Evolutionary conservation across 2,113 vertebrate species (phyloP).

Genomic region (Planiliza haematocheilus): DNA sequence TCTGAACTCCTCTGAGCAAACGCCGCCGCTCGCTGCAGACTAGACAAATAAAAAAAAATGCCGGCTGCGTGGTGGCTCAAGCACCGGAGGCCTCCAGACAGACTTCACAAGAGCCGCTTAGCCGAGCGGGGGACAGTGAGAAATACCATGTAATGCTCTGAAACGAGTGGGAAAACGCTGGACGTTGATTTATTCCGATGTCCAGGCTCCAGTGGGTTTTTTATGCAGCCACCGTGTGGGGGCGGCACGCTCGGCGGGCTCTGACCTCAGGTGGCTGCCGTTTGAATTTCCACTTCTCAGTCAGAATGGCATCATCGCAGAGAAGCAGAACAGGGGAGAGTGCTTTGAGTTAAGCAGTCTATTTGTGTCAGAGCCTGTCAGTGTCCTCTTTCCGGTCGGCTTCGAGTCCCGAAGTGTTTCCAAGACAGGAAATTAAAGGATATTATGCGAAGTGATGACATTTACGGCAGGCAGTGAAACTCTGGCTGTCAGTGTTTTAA

Average conservation of each 20-base stretch:
- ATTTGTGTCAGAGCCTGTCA: slow-evolving; percentile 8
- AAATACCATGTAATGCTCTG: slow-evolving; percentile 49
- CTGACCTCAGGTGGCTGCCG: slow-evolving; percentile 45
- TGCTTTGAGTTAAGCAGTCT: slow-evolving; percentile 42
- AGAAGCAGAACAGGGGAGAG: slow-evolving; percentile 10
- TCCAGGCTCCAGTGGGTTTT: slow-evolving; percentile 36
- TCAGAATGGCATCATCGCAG: slow-evolving; percentile 56
- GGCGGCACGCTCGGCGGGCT: slow-evolving; percentile 28
- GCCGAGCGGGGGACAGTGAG: slow-evolving; percentile 33
- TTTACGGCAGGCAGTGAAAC: slow-evolving; percentile 12
- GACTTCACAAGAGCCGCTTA: slow-evolving; percentile 46
- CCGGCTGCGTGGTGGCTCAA: slow-evolving; percentile 9
- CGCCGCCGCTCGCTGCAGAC: slow-evolving; percentile 31
- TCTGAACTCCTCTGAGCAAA: slow-evolving; percentile 53
- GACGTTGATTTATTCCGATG: slow-evolving; percentile 30
- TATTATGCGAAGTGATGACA: slow-evolving; percentile 31
- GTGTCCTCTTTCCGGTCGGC: neutral
- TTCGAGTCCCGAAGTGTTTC: neutral
- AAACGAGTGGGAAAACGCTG: slow-evolving; percentile 22
- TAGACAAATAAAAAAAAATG: slow-evolving; percentile 6
- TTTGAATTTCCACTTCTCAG: slow-evolving; percentile 68
- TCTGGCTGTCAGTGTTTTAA: neutral
- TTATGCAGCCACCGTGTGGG: slow-evolving; percentile 30
- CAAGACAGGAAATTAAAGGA: slow-evolving; percentile 15
- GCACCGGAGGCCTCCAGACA: slow-evolving; percentile 50